phyloP scores from a whole-genome alignment of 2,113 vertebrate species.

The Trochalopteron elliotii region DNA sequence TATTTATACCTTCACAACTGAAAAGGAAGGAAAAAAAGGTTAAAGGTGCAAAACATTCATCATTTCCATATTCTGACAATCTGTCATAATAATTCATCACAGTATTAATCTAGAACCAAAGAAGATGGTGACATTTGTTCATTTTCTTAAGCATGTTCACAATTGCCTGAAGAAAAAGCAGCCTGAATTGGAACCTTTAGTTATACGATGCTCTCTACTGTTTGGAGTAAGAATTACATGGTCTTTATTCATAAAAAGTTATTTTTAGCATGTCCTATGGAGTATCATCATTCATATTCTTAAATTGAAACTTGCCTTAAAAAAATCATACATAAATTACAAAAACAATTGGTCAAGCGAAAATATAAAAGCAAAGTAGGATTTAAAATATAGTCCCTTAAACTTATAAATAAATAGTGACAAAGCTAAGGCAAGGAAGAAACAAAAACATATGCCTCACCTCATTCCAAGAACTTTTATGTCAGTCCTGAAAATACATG shows the following conservation, averaged over 20 bases:
- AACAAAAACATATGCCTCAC: fast-evolving
- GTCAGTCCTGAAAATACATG: neutral
- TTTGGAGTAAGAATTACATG: neutral
- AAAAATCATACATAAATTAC: neutral
- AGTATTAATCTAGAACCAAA: neutral
- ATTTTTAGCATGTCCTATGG: neutral
- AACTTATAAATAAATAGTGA: neutral
- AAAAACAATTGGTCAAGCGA: neutral
- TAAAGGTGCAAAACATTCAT: neutral
- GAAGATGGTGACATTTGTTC: neutral
- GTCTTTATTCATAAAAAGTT: neutral
- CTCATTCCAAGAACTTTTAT: neutral
- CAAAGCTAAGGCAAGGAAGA: neutral
- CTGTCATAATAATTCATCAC: neutral
- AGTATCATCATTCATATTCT: neutral
- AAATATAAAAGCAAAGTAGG: neutral
- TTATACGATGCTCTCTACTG: neutral
- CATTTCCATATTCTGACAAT: neutral
- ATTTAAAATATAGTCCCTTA: neutral
- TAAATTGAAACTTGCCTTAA: neutral
- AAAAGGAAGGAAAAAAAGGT: neutral
- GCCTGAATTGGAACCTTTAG: neutral
- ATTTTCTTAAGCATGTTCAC: neutral
- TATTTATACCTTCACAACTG: neutral
- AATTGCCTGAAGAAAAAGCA: neutral